A percentile compares a stretch with the other conserved stretches of the same genome.
Conservation (phyloP, 2,113 vertebrate genomes). For the Forbesichthys agassizii region DNA sequence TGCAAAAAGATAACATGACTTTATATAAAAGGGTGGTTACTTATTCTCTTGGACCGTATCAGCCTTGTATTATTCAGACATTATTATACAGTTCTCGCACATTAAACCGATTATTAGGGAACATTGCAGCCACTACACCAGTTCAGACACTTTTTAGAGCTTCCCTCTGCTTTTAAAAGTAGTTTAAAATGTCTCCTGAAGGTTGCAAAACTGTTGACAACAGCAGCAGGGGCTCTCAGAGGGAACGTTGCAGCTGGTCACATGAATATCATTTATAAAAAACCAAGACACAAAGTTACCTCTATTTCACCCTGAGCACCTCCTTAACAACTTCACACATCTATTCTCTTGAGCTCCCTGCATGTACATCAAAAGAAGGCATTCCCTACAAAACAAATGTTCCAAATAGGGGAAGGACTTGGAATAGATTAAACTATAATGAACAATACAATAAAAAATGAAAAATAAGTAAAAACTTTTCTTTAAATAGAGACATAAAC, state of each 20-base stretch:
- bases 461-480: too few species aligned
- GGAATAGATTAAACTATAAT: background rate
- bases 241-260: slow-evolving; percentile 23
- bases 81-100: background rate
- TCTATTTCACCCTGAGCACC: background rate
- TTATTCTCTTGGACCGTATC: background rate
- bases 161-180: slow-evolving; percentile 33
- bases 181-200: slow-evolving; percentile 35
- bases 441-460: too few species aligned
- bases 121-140: slow-evolving; percentile 2
- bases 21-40: background rate
- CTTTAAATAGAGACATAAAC: too few species aligned
- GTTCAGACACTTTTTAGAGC: slow-evolving; percentile 33
- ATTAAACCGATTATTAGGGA: slow-evolving; percentile 10
- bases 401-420: background rate
- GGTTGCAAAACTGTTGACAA: slow-evolving; percentile 55
- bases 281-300: slow-evolving; percentile 22
- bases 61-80: background rate
- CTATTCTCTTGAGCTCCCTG: background rate
- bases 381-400: background rate
- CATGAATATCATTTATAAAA: slow-evolving; percentile 21
- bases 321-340: background rate
- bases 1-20: background rate
- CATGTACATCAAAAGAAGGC: background rate
- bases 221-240: slow-evolving; percentile 19